phyloP scores from a whole-genome alignment of 1,140 invertebrate species.

The Limonius californicus region DNA sequence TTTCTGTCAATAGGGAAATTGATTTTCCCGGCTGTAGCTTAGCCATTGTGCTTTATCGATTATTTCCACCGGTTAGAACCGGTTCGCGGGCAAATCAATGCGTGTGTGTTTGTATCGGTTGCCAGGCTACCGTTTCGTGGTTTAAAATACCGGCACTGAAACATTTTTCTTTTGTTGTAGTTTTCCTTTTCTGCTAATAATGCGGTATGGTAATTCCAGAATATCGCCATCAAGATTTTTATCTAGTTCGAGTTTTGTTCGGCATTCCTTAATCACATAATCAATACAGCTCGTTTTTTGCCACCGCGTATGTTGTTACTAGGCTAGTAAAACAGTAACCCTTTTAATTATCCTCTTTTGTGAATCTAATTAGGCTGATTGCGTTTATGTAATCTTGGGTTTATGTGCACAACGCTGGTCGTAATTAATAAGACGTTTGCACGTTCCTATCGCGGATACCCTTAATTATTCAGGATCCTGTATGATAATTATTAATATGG shows the following conservation, averaged over 20 bases:
- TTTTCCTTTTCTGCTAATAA: constrained; percentile 15
- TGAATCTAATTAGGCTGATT: too few relatives aligned
- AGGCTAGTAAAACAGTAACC: too few relatives aligned
- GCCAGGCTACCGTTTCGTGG: constrained; percentile 40
- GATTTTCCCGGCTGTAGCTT: constrained; percentile 36
- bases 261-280: constrained; percentile 7
- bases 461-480: too few relatives aligned
- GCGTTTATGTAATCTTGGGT: too few relatives aligned
- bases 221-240: constrained; percentile 13
- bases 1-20: constrained; percentile 24
- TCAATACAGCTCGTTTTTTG: not conserved
- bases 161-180: constrained; percentile 18
- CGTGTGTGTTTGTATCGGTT: constrained; percentile 43
- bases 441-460: too few relatives aligned
- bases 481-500: too few relatives aligned
- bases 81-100: constrained; percentile 43
- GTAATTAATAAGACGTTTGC: too few relatives aligned
- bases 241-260: not conserved
- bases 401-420: too few relatives aligned
- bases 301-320: not conserved
- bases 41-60: constrained; percentile 41
- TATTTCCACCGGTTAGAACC: constrained; percentile 37
- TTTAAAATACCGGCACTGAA: constrained; percentile 23
- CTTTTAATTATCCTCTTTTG: too few relatives aligned
- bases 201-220: constrained; percentile 8